Conservation (phyloP, 2,113 vertebrate genomes). For the Chloebia gouldiae region DNA sequence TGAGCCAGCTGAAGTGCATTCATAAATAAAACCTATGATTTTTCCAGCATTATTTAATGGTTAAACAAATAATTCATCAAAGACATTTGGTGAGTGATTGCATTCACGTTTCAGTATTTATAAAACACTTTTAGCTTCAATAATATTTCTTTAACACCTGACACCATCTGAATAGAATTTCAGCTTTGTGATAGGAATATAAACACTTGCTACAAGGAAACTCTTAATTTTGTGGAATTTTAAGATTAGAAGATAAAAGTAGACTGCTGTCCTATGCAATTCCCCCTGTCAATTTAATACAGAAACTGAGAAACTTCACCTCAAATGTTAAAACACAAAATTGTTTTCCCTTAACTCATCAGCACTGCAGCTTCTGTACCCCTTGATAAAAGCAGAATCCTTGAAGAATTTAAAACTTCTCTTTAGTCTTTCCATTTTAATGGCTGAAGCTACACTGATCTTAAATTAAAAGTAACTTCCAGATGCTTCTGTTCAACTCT, state of each 20-base stretch:
- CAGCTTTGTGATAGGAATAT: not conserved
- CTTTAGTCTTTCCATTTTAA: not conserved
- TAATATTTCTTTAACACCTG: not conserved
- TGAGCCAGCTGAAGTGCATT: constrained; percentile 4
- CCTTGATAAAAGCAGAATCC: not conserved
- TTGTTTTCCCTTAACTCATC: not conserved
- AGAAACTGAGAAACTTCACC: not conserved
- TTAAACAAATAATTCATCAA: constrained; percentile 41
- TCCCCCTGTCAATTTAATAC: not conserved
- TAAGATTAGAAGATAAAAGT: not conserved
- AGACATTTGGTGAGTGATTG: not conserved
- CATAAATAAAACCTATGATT: not conserved
- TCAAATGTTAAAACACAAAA: not conserved
- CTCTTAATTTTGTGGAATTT: not conserved
- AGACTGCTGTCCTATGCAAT: not conserved
- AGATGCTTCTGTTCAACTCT: not conserved
- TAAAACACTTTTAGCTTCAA: not conserved
- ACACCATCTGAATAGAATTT: not conserved
- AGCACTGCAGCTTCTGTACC: not conserved
- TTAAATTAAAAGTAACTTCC: not conserved
- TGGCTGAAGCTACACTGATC: not conserved
- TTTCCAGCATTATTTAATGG: not conserved
- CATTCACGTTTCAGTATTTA: not conserved
- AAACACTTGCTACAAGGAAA: not conserved
- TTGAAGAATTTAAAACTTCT: not conserved